Evolutionary conservation across 2,113 vertebrate genomes (phyloP).

Genomic region (Aphyosemion australe): DNA sequence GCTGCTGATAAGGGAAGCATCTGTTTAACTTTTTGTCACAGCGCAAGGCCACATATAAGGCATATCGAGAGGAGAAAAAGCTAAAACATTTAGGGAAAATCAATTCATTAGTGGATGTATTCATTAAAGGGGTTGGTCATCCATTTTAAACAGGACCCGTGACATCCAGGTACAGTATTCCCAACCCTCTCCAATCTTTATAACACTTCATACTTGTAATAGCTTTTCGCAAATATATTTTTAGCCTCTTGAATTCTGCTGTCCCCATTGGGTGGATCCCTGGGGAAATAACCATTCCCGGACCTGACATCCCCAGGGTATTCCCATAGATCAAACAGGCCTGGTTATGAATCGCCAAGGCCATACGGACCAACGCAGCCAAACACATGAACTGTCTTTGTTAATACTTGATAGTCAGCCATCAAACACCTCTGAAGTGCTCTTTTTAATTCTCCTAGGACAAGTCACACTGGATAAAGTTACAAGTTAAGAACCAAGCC

Average conservation of each 20-base stretch:
- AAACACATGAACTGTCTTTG: slow-evolving; percentile 49
- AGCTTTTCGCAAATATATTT: slow-evolving; percentile 70
- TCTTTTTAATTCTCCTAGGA: slow-evolving; percentile 18
- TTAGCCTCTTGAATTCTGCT: slow-evolving; percentile 68
- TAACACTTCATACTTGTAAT: slow-evolving; percentile 65
- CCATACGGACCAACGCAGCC: slow-evolving; percentile 47
- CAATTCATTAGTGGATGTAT: background rate
- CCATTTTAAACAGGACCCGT: slow-evolving; percentile 9
- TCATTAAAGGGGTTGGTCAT: slow-evolving; percentile 28
- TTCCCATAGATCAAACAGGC: slow-evolving; percentile 74
- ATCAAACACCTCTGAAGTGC: slow-evolving; percentile 22
- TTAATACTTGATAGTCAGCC: slow-evolving; percentile 47
- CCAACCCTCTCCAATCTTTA: slow-evolving; percentile 49
- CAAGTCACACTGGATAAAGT: slow-evolving; percentile 1
- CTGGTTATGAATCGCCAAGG: slow-evolving; percentile 56
- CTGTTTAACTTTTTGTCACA: slow-evolving; percentile 42
- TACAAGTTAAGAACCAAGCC: slow-evolving; percentile 16
- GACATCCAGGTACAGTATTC: slow-evolving; percentile 54
- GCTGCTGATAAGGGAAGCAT: slow-evolving; percentile 52
- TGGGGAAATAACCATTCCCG: slow-evolving; percentile 70
- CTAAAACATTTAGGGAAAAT: background rate
- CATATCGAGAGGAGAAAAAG: slow-evolving; percentile 29
- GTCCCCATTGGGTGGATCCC: slow-evolving; percentile 56
- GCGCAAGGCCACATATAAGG: slow-evolving; percentile 33
- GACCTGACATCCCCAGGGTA: slow-evolving; percentile 64